Conservation (phyloP, 2,797 vertebrate species). For the Neosilurus mollespiculum region DNA sequence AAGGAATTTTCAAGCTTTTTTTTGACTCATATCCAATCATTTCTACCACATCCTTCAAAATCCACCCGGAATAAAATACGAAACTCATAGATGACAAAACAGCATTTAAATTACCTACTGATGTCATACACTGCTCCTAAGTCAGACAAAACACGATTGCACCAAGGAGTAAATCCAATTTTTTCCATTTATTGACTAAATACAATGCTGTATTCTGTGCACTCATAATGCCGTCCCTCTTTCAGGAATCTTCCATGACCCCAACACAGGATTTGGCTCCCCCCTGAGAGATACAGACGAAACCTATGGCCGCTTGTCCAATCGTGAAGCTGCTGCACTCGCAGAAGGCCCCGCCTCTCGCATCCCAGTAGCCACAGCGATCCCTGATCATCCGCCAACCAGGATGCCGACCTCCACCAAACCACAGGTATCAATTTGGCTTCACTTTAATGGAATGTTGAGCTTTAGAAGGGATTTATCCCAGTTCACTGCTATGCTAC, state of each 20-base stretch:
- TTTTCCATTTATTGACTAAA: constrained; percentile 4
- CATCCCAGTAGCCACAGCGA: constrained; percentile 74
- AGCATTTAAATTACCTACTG: neutral
- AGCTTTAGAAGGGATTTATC: constrained; percentile 25
- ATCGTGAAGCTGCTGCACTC: constrained; percentile 31
- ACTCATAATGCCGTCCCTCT: constrained; percentile 18
- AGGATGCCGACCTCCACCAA: constrained; percentile 78
- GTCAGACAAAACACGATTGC: neutral
- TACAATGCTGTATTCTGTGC: constrained; percentile 3
- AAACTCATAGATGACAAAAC: constrained; percentile 1
- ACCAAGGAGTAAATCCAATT: neutral
- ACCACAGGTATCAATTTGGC: constrained; percentile 79
- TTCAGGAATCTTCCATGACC: constrained; percentile 66
- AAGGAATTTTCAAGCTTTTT: no score
- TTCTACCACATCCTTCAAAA: neutral
- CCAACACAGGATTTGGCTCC: constrained; percentile 76
- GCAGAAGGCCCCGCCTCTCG: constrained; percentile 59
- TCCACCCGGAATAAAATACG: neutral
- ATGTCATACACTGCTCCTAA: neutral
- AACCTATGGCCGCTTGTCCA: constrained; percentile 60
- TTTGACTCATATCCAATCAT: neutral
- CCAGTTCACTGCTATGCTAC: neutral
- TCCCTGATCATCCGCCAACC: constrained; percentile 81
- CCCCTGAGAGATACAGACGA: constrained; percentile 75
- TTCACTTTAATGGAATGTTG: constrained; percentile 27